Evolutionary conservation across 2,113 vertebrate species (phyloP).

Genomic region (Zosterops hypoxanthus): DNA sequence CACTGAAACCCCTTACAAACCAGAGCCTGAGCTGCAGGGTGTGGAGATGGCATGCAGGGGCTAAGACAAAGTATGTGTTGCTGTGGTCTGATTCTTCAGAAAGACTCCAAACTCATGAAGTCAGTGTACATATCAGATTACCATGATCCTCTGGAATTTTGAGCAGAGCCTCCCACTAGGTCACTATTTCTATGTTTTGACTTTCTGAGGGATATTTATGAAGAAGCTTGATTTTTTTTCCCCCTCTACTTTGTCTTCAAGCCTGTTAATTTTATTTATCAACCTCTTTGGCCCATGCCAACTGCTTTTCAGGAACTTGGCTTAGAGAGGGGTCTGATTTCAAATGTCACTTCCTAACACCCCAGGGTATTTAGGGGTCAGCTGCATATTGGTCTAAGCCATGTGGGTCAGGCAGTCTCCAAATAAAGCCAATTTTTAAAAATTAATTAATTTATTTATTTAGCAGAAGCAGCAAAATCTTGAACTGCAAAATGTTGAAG

Average conservation of each 20-base stretch:
- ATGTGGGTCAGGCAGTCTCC: not conserved
- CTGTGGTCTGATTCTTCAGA: not conserved
- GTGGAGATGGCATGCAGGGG: not conserved
- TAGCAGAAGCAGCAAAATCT: not conserved
- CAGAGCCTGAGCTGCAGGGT: rapidly evolving
- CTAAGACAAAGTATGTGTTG: not conserved
- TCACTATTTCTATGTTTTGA: not conserved
- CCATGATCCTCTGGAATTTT: not conserved
- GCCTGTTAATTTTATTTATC: not conserved
- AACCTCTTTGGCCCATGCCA: not conserved
- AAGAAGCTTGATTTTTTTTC: not conserved
- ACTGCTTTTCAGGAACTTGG: not conserved
- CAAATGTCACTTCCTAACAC: not conserved
- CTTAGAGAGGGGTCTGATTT: not conserved
- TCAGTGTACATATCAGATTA: not conserved
- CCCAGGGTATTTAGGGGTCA: not conserved
- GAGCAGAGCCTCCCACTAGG: not conserved
- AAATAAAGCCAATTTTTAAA: not conserved
- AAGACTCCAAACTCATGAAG: not conserved
- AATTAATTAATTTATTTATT: too few relatives aligned
- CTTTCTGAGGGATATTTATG: not conserved
- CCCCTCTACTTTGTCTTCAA: not conserved
- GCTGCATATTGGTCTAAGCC: not conserved
- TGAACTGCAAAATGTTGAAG: not conserved
- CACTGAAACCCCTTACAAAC: not conserved